Evolutionary conservation across 2,113 vertebrate species (phyloP).

Genomic region (Actenoides lindsayi): DNA sequence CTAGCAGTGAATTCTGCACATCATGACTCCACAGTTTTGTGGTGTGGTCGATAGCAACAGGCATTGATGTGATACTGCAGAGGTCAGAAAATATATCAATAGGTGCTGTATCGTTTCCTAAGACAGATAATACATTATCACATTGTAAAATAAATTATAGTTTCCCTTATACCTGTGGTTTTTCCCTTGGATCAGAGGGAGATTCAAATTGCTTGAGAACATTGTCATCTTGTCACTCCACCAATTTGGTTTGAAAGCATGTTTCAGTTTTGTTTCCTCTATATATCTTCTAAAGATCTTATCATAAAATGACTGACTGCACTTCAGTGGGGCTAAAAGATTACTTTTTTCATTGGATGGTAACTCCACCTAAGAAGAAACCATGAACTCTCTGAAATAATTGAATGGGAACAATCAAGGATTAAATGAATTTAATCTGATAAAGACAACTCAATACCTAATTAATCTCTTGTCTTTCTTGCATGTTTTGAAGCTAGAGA

Average conservation of each 20-base stretch:
- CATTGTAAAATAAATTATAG: background rate
- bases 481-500: background rate
- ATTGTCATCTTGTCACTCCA: background rate
- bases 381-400: background rate
- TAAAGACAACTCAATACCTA: slow-evolving; percentile 5
- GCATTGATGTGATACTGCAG: background rate
- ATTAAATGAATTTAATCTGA: slow-evolving; percentile 10
- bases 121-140: background rate
- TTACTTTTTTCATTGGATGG: background rate
- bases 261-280: background rate
- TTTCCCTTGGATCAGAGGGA: background rate
- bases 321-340: background rate
- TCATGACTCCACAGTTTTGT: background rate
- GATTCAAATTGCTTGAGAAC: background rate
- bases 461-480: slow-evolving; percentile 27
- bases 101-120: background rate
- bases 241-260: background rate
- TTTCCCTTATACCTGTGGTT: background rate
- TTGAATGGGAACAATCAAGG: background rate
- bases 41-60: background rate
- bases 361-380: background rate
- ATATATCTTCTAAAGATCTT: background rate
- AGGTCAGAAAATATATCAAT: background rate
- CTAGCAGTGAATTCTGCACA: background rate
- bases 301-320: background rate